Evolutionary conservation across 2,797 vertebrate species (phyloP).

Genomic region (Anniella stebbinsi): DNA sequence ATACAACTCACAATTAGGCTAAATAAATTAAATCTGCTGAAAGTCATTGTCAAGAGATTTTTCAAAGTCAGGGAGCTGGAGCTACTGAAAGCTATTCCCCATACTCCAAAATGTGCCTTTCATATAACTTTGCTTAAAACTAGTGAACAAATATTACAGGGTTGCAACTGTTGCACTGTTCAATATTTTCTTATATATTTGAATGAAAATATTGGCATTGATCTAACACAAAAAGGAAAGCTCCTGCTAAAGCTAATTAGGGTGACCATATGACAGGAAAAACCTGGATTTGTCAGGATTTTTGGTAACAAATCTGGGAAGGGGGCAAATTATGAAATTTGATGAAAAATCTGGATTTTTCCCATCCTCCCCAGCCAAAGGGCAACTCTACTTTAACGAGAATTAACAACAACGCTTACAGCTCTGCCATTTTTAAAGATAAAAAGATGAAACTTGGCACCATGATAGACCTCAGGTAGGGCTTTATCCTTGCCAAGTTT

Average conservation of each 20-base stretch:
- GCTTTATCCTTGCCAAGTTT: too few species aligned
- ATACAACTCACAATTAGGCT: conserved; percentile 66
- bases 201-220: conserved; percentile 57
- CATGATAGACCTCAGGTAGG: too few species aligned
- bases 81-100: conserved; percentile 56
- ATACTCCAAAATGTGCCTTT: conserved; percentile 29
- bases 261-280: too few species aligned
- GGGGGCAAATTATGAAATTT: too few species aligned
- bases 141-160: conserved; percentile 61
- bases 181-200: conserved; percentile 64
- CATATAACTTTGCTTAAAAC: conserved; percentile 53
- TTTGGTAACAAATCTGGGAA: too few species aligned
- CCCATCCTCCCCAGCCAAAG: too few species aligned
- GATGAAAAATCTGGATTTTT: too few species aligned
- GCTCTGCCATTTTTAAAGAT: too few species aligned
- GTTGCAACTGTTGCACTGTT: conserved; percentile 60
- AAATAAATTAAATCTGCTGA: conserved; percentile 61
- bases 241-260: conserved; percentile 69
- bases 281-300: too few species aligned
- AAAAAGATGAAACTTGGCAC: too few species aligned
- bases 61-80: conserved; percentile 58
- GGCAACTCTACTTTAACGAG: too few species aligned
- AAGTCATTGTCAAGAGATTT: conserved; percentile 67
- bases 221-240: conserved; percentile 65
- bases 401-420: too few species aligned